These are phyloP conservation scores for Theocolax elegans DNA, from an alignment of 1,140 invertebrate species.

Conservation along the genomic window DNA sequence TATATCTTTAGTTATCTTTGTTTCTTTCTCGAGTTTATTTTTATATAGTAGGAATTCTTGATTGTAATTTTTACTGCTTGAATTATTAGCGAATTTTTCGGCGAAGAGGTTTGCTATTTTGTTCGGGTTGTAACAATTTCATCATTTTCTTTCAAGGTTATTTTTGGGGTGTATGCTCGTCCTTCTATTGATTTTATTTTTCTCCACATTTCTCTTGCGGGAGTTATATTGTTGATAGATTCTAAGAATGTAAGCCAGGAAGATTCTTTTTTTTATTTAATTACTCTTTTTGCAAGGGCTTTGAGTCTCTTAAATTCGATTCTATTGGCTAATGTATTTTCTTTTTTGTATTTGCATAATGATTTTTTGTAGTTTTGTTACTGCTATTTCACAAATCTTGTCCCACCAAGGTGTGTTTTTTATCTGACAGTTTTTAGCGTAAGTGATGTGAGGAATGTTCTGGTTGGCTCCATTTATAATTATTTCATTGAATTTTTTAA, in stretches of 20 bases:
- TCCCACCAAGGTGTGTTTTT: not conserved
- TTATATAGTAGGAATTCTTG: conserved; percentile 19
- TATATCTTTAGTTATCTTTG: not conserved
- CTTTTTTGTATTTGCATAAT: conserved; percentile 46
- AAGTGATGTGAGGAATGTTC: no score
- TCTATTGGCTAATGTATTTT: conserved; percentile 47
- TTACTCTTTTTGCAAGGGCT: conserved; percentile 36
- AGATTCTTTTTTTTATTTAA: conserved; percentile 31
- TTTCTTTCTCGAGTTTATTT: no score
- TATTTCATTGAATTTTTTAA: no score
- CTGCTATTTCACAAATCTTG: not conserved
- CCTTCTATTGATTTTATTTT: conserved; percentile 36
- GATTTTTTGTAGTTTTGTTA: not conserved
- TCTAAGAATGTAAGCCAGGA: conserved; percentile 32
- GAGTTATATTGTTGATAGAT: conserved; percentile 7
- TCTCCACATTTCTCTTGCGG: conserved; percentile 22
- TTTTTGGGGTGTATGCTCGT: not conserved
- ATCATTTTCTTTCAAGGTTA: conserved; percentile 2
- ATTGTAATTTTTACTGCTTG: conserved; percentile 46
- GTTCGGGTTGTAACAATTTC: not conserved
- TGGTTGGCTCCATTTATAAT: no score
- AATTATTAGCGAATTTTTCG: conserved; percentile 49
- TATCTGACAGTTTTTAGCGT: no score
- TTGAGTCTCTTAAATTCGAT: conserved; percentile 49
- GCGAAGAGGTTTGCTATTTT: conserved; percentile 49